Evolutionary conservation across 2,113 vertebrate species (phyloP).

Genomic region (Orthonyx spaldingii): DNA sequence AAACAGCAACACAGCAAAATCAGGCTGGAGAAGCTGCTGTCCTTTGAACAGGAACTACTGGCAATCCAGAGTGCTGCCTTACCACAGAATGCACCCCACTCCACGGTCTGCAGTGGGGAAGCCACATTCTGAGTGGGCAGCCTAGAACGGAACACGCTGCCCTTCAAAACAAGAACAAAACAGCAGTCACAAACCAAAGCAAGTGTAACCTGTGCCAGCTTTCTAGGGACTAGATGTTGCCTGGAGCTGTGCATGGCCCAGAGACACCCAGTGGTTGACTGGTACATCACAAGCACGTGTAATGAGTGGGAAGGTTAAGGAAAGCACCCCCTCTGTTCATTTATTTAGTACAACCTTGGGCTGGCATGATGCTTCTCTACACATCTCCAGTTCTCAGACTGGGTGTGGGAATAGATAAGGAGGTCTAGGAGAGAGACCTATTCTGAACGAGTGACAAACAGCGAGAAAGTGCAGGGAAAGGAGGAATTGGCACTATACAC

Average conservation of each 20-base stretch:
- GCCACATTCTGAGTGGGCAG: neutral
- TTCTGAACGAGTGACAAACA: neutral
- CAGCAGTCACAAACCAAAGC: neutral
- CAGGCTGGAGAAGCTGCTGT: neutral
- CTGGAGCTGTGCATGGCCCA: neutral
- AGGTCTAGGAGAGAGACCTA: neutral
- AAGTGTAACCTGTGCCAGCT: neutral
- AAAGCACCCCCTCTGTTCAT: neutral
- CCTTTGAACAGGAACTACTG: neutral
- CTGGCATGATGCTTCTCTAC: neutral
- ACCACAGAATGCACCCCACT: too few relatives aligned
- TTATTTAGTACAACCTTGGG: neutral
- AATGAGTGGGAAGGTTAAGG: neutral
- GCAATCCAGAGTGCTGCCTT: neutral
- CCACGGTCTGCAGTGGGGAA: neutral
- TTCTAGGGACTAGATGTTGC: neutral
- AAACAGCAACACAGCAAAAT: neutral
- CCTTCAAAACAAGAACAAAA: neutral
- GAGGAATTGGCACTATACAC: neutral
- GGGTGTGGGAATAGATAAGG: neutral
- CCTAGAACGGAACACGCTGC: neutral
- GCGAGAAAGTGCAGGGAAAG: neutral
- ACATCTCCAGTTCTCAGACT: neutral
- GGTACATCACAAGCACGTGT: neutral
- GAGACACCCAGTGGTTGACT: slow-evolving; percentile 1